A percentile compares a stretch with the other conserved stretches of the same genome.
These are phyloP conservation scores for Sander vitreus DNA, from an alignment of 2,113 vertebrate species.

Conservation along the genomic window DNA sequence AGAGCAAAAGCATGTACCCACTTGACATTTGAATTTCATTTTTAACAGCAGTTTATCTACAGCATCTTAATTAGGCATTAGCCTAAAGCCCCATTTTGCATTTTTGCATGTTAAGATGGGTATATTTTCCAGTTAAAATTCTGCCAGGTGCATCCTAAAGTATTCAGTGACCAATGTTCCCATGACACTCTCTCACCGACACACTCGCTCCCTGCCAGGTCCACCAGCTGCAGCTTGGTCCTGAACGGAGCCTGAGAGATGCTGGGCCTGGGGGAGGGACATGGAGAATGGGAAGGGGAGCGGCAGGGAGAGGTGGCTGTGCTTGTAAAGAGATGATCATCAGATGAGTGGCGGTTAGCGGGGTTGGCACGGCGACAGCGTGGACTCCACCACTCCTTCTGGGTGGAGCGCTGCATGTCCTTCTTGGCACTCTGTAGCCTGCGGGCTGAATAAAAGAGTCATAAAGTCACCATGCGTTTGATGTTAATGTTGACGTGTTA, in stretches of 20 bases:
- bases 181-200: conserved; percentile 74
- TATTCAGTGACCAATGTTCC: not conserved
- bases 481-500: not conserved
- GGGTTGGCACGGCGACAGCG: conserved; percentile 76
- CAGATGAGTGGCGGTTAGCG: conserved; percentile 27
- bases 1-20: not conserved
- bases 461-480: not conserved
- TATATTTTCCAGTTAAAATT: conserved; percentile 7
- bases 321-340: conserved; percentile 62
- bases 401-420: conserved; percentile 59
- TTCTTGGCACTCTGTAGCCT: conserved; percentile 74
- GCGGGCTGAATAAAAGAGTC: conserved; percentile 48
- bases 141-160: not conserved
- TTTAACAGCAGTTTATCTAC: not conserved
- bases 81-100: not conserved
- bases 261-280: conserved; percentile 72
- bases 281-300: conserved; percentile 72
- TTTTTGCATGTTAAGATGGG: not conserved
- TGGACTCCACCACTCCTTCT: conserved; percentile 81
- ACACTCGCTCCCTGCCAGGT: conserved; percentile 90
- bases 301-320: conserved; percentile 63
- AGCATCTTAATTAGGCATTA: not conserved
- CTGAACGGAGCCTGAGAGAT: conserved; percentile 65
- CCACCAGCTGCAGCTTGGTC: conserved; percentile 89
- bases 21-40: not conserved